These are phyloP conservation scores for Megalurothrips usitatus DNA, from an alignment of 2,888 invertebrate genomes.

Conservation along the genomic window DNA sequence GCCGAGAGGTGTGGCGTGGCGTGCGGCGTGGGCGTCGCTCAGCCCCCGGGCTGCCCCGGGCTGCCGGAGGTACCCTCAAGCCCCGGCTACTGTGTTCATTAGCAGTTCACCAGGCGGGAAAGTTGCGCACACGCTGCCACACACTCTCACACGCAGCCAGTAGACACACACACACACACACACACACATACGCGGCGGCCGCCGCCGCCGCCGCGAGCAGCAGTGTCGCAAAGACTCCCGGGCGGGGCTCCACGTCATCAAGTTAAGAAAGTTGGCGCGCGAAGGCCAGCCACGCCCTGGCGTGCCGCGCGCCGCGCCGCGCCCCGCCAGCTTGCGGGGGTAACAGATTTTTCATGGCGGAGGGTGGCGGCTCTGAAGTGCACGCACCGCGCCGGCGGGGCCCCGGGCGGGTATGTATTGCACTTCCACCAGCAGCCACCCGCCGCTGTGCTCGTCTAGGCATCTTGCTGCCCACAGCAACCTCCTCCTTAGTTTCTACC, in stretches of 20 bases:
- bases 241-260: background rate
- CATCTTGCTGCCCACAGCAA: too few species aligned
- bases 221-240: background rate
- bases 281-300: background rate
- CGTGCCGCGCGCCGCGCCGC: background rate
- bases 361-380: background rate
- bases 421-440: too few species aligned
- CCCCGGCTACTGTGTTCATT: background rate
- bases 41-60: background rate
- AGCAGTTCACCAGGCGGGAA: background rate
- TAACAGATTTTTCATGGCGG: background rate
- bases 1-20: background rate
- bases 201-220: too few species aligned
- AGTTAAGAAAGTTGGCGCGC: slow-evolving; percentile 5
- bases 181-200: background rate
- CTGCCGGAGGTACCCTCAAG: background rate
- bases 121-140: background rate
- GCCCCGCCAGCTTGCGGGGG: background rate
- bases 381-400: background rate
- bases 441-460: too few species aligned
- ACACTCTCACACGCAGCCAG: background rate
- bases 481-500: too few species aligned
- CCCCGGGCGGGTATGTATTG: too few species aligned
- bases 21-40: background rate
- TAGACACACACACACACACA: background rate